A percentile compares a stretch with the other conserved stretches of the same genome.
Conservation (phyloP, 1,140 invertebrate species). For the Pseudomyrmex pallidus region DNA sequence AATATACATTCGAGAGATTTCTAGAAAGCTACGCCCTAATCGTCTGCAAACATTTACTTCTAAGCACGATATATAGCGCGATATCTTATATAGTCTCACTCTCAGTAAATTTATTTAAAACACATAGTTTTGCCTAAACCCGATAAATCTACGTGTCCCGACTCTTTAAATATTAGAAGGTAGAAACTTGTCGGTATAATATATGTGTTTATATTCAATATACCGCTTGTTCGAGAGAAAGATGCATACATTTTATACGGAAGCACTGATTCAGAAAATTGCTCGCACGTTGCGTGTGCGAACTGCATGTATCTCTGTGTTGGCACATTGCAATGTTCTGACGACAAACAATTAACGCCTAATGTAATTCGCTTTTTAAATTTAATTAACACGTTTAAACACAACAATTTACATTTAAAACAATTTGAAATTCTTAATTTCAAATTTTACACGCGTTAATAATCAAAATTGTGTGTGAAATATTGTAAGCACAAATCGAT, state of each 20-base stretch:
- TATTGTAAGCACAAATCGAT: not conserved
- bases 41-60: constrained; percentile 26
- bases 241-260: not conserved
- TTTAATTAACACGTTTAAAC: too few species aligned
- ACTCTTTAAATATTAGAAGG: constrained; percentile 55
- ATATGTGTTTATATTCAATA: not conserved
- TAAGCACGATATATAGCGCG: constrained; percentile 36
- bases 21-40: constrained; percentile 1
- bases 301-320: not conserved
- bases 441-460: too few species aligned
- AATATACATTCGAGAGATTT: not conserved
- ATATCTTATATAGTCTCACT: constrained; percentile 41
- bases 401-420: too few species aligned
- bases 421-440: too few species aligned
- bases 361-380: not conserved
- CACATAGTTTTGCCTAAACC: constrained; percentile 32
- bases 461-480: not conserved
- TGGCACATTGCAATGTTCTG: not conserved
- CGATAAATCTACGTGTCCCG: constrained; percentile 28
- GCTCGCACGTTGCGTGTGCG: not conserved
- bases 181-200: constrained; percentile 47
- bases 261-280: constrained; percentile 13
- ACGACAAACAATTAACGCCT: not conserved
- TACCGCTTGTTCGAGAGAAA: not conserved
- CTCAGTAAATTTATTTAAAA: constrained; percentile 32